These are phyloP conservation scores for Zoroaster sp. DNA, from an alignment of 53 echinoderm and acorn worm genomes.

Conservation along the genomic window DNA sequence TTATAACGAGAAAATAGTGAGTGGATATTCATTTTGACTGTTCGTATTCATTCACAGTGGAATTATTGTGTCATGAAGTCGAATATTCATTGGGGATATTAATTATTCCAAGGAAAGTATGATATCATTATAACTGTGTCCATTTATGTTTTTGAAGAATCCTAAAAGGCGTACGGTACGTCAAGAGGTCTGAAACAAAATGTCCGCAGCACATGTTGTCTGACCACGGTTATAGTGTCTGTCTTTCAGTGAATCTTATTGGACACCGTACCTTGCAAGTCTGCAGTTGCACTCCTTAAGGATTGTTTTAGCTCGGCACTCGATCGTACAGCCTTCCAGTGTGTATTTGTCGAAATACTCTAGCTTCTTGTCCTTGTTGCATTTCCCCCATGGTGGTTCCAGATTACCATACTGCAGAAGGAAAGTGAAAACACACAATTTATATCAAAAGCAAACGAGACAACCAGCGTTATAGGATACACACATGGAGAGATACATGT, in stretches of 20 bases:
- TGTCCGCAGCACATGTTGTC: background rate
- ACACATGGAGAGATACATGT: no score
- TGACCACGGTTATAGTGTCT: background rate
- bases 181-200: background rate
- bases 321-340: slow-evolving; percentile 27
- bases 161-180: no score
- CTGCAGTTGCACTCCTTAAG: background rate
- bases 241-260: background rate
- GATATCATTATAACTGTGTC: no score
- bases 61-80: no score
- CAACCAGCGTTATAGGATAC: background rate
- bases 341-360: slow-evolving; percentile 22
- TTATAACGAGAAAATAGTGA: no score
- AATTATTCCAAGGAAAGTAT: background rate
- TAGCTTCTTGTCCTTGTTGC: background rate
- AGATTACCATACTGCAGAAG: slow-evolving; percentile 37
- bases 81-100: background rate
- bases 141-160: no score
- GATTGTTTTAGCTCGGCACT: slow-evolving; percentile 20
- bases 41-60: no score
- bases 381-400: slow-evolving; percentile 36
- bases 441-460: background rate
- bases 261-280: slow-evolving; percentile 27
- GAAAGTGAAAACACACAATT: background rate
- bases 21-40: no score